A percentile compares a stretch with the other conserved stretches of the same genome.
phyloP scores from a whole-genome alignment of 2,113 vertebrate species.

The Aphelocoma coerulescens region DNA sequence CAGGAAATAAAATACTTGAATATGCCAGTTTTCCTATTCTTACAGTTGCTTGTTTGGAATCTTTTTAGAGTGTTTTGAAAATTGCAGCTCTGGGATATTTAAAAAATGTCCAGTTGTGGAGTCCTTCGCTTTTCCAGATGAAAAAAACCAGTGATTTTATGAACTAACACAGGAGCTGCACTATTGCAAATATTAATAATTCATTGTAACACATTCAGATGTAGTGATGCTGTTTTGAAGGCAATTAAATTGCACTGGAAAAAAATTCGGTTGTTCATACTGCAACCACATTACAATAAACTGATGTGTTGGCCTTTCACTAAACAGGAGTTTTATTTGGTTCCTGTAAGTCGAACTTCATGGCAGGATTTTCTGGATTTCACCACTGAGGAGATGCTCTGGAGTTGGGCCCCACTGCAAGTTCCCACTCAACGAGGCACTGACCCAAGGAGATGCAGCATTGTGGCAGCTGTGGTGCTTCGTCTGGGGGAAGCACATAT shows the following conservation, averaged over 20 bases:
- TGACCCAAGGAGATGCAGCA: neutral
- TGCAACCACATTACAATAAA: neutral
- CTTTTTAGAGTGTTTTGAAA: neutral
- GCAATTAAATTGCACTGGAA: neutral
- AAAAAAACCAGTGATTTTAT: neutral
- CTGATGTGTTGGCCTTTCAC: neutral
- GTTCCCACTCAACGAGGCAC: fast-evolving
- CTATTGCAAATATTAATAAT: neutral
- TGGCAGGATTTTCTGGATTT: neutral
- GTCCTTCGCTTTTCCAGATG: neutral
- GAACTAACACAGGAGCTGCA: neutral
- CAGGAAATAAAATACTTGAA: neutral
- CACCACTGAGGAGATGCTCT: neutral
- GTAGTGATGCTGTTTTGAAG: neutral
- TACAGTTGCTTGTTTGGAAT: neutral
- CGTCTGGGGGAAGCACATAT: neutral
- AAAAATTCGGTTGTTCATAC: neutral
- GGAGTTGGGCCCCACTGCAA: fast-evolving
- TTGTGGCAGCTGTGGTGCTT: neutral
- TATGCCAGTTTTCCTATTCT: neutral
- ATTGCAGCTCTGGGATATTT: neutral
- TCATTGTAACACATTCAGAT: neutral
- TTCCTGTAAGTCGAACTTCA: neutral
- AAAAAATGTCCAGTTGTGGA: neutral
- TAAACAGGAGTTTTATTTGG: neutral